Percentiles rank a stretch among this genome's conserved stretches.
Conservation (phyloP, 1,140 invertebrate genomes). For the Pogonognathellus flavescens region DNA sequence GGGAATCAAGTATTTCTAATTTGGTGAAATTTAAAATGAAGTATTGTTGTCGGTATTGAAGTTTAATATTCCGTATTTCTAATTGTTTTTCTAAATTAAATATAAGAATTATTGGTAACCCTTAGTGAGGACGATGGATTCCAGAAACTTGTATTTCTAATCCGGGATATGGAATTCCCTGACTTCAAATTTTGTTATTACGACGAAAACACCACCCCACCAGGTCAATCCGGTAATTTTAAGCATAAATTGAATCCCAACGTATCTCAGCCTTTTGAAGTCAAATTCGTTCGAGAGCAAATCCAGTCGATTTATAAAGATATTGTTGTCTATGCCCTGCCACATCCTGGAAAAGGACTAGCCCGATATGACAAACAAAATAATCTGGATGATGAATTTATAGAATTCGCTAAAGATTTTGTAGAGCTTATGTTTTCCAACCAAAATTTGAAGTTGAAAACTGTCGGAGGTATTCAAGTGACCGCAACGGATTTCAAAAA, state of each 20-base stretch:
- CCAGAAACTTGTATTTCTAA: conserved; percentile 14
- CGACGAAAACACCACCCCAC: not conserved
- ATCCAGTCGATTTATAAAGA: not conserved
- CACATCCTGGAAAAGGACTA: not conserved
- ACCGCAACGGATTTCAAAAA: not conserved
- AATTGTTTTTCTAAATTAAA: not conserved
- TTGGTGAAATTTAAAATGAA: too few species aligned
- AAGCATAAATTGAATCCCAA: not conserved
- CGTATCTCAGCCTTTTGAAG: not conserved
- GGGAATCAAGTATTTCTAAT: too few species aligned
- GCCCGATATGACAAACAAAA: not conserved
- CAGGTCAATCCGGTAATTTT: not conserved
- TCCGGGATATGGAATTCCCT: not conserved
- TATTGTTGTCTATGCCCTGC: not conserved
- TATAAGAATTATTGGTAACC: too few species aligned
- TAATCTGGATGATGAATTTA: not conserved
- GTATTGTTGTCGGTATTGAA: too few species aligned
- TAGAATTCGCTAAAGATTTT: not conserved
- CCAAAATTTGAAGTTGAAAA: not conserved
- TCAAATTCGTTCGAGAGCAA: not conserved
- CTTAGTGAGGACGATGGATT: not conserved
- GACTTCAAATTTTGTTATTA: not conserved
- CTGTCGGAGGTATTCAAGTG: not conserved
- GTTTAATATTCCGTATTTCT: not conserved
- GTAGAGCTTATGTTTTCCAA: not conserved